These are phyloP conservation scores for Quadriops clusia DNA, from an alignment of 2,888 invertebrate genomes.

Conservation along the genomic window DNA sequence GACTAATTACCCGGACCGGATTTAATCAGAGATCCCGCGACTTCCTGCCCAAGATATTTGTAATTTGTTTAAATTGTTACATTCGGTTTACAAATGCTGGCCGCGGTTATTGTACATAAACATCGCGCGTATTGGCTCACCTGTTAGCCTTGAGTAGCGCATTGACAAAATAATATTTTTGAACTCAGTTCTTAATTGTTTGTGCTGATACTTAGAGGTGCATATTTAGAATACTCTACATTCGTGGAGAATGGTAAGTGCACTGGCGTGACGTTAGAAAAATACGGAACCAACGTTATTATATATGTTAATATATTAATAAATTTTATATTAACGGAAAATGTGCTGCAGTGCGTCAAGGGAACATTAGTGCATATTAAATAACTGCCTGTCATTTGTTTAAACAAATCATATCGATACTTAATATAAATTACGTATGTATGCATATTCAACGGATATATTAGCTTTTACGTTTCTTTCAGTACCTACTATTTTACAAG, in stretches of 20 bases:
- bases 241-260: background rate
- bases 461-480: background rate
- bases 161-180: constrained; percentile 15
- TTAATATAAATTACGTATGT: no score
- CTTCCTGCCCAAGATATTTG: no score
- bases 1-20: no score
- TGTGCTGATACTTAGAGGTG: background rate
- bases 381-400: no score
- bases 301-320: background rate
- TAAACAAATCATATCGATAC: no score
- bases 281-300: background rate
- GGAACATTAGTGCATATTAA: no score
- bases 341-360: background rate
- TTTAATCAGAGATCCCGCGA: no score
- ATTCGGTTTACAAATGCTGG: background rate
- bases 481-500: background rate
- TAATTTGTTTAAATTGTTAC: background rate
- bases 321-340: background rate
- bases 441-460: background rate
- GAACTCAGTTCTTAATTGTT: constrained; percentile 12
- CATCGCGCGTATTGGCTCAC: constrained; percentile 13
- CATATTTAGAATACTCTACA: no score
- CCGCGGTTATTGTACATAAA: background rate
- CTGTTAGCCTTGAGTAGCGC: constrained; percentile 20
- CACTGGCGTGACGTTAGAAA: background rate